Conservation (phyloP, 2,797 vertebrate genomes). For the Pteropus rufus region DNA sequence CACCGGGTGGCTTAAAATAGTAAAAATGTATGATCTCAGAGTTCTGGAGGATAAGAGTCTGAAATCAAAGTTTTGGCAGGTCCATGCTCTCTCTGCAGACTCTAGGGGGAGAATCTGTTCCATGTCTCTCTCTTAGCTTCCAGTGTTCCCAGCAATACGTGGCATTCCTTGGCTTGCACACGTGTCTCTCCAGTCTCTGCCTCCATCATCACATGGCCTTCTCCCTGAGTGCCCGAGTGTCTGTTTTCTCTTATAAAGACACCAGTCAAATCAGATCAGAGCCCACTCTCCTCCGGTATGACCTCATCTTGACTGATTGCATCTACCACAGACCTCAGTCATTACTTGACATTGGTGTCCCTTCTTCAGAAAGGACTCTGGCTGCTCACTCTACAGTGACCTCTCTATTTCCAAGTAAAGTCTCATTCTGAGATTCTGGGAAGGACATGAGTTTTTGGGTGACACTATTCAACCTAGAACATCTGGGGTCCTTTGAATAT, state of each 20-base stretch:
- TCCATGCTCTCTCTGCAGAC: background rate
- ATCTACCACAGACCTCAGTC: background rate
- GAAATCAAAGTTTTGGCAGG: background rate
- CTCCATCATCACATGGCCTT: fast-evolving
- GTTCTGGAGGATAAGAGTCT: background rate
- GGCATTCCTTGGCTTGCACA: background rate
- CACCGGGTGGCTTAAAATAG: background rate
- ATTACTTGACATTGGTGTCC: no score
- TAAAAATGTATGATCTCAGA: background rate
- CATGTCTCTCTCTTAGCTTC: background rate
- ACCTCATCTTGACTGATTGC: background rate
- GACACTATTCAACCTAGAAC: background rate
- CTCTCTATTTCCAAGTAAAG: background rate
- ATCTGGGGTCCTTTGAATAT: background rate
- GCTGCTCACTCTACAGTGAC: no score
- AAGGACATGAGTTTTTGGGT: background rate
- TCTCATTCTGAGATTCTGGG: background rate
- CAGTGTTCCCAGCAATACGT: background rate
- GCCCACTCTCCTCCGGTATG: background rate
- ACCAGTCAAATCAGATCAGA: background rate
- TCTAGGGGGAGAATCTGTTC: background rate
- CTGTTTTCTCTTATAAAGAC: background rate
- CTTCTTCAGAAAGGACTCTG: no score
- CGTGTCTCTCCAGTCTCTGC: no score
- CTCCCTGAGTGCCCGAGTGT: background rate